Percentiles rank a stretch among this genome's conserved stretches.
phyloP scores from a whole-genome alignment of 2,113 vertebrate species.

The Ptilonorhynchus violaceus region DNA sequence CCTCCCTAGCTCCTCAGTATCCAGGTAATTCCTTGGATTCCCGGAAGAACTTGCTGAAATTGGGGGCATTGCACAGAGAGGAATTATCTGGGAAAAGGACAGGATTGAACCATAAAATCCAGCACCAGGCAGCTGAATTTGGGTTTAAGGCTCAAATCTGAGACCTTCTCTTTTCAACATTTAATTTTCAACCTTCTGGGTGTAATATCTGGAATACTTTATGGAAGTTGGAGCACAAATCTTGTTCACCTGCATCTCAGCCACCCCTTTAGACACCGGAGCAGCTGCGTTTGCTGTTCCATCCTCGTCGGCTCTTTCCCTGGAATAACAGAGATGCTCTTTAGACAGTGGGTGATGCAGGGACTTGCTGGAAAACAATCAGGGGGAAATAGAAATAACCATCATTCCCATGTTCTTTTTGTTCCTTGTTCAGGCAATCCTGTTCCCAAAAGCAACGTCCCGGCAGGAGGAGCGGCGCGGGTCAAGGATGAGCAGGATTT shows the following conservation, averaged over 20 bases:
- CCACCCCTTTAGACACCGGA: background rate
- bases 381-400: background rate
- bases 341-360: background rate
- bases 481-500: background rate
- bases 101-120: background rate
- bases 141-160: fast-evolving
- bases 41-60: background rate
- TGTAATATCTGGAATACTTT: background rate
- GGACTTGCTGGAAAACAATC: background rate
- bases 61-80: background rate
- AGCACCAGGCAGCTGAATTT: background rate
- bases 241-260: background rate
- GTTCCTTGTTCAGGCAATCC: background rate
- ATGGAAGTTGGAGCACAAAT: background rate
- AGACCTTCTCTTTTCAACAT: background rate
- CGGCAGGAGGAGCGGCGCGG: background rate
- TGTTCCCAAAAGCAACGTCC: background rate
- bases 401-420: too few relatives aligned
- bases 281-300: background rate
- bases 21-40: background rate
- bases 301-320: background rate
- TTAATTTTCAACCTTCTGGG: background rate
- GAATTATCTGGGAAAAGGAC: background rate
- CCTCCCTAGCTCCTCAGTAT: background rate
- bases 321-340: background rate